Conservation (phyloP, 2,888 invertebrate species). For the Tridacna gigas region DNA sequence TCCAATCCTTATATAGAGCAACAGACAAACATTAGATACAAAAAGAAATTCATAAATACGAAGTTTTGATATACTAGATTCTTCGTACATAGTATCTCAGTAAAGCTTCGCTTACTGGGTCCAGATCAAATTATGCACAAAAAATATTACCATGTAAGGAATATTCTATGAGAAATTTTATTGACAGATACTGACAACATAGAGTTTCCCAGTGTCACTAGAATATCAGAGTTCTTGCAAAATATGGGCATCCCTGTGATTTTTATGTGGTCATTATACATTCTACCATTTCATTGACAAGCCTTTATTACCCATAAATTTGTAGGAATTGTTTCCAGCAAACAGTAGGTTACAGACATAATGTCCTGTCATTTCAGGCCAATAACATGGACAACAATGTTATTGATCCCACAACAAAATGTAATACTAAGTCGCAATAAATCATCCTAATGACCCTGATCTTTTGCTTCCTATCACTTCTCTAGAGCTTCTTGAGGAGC, state of each 20-base stretch:
- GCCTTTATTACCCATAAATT: conserved; percentile 18
- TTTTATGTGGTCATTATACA: conserved; percentile 12
- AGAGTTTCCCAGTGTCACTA: no score
- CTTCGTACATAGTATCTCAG: no score
- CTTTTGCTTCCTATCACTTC: conserved; percentile 15
- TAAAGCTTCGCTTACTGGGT: no score
- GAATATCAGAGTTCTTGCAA: no score
- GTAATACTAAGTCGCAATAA: conserved; percentile 29
- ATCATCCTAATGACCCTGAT: conserved; percentile 31
- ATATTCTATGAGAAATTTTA: no score
- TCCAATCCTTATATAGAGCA: no score
- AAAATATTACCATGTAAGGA: no score
- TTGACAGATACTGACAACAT: no score
- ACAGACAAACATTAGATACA: no score
- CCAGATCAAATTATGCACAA: no score
- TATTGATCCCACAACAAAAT: conserved; percentile 29
- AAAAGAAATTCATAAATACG: no score
- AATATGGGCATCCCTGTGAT: neutral
- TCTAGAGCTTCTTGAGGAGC: conserved; percentile 19
- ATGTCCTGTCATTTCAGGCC: conserved; percentile 25
- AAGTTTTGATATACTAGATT: no score
- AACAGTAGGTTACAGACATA: conserved; percentile 20
- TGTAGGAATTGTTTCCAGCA: conserved; percentile 16
- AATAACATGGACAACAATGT: conserved; percentile 15
- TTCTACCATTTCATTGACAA: conserved; percentile 19